These are phyloP conservation scores for Irena cyanogastra DNA, from an alignment of 2,113 vertebrate genomes.

Conservation along the genomic window DNA sequence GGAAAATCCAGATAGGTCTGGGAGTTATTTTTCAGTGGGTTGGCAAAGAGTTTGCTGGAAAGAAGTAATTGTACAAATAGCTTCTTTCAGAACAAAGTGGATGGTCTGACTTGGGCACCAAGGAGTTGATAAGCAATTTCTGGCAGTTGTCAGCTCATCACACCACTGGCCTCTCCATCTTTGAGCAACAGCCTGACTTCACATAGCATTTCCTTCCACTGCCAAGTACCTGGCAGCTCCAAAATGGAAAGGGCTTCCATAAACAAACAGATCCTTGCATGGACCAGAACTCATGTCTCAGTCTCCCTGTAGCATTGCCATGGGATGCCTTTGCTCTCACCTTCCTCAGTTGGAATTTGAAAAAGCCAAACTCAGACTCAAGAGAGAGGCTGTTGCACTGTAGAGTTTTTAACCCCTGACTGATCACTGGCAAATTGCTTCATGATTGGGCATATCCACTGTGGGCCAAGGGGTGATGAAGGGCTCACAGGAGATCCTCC, in stretches of 20 bases:
- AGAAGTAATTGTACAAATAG: background rate
- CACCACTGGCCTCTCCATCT: background rate
- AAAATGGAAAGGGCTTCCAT: background rate
- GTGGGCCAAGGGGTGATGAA: background rate
- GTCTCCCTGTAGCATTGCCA: rapidly evolving
- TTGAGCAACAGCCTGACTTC: background rate
- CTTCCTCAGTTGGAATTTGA: background rate
- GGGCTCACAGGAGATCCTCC: background rate
- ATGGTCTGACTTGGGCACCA: background rate
- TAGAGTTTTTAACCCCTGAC: background rate
- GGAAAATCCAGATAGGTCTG: background rate
- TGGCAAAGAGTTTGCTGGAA: background rate
- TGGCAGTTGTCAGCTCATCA: background rate
- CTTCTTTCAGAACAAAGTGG: background rate
- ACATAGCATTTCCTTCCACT: rapidly evolving
- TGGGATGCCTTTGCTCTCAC: background rate
- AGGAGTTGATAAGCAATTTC: background rate
- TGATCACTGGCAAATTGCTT: background rate
- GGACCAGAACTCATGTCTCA: background rate
- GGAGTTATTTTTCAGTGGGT: background rate
- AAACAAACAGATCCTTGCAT: background rate
- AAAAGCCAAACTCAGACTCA: background rate
- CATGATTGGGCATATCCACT: background rate
- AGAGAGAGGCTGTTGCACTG: background rate
- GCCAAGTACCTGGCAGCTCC: background rate